phyloP scores from a whole-genome alignment of 2,888 invertebrate genomes.

The Ophion obscuratus region DNA sequence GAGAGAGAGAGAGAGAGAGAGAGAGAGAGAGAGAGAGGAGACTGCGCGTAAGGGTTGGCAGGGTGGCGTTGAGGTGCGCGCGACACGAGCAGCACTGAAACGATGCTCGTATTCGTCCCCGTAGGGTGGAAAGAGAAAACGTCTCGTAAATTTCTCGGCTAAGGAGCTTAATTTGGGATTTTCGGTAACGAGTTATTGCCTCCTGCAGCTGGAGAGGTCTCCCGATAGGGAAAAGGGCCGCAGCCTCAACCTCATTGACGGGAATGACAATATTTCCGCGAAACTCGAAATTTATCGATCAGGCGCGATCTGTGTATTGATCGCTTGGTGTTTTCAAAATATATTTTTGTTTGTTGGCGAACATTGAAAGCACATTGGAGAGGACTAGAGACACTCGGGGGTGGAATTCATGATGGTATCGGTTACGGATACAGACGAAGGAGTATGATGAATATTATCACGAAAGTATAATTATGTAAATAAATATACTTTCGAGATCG shows the following conservation, averaged over 20 bases:
- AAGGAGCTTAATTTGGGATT: slow-evolving; percentile 84
- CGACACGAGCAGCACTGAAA: slow-evolving; percentile 10
- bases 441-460: no score
- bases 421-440: no score
- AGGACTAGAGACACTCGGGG: no score
- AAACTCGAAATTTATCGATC: slow-evolving; percentile 11
- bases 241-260: slow-evolving; percentile 76
- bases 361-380: no score
- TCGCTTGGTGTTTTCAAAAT: background rate
- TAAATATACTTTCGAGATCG: no score
- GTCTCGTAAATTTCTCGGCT: slow-evolving; percentile 83
- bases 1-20: slow-evolving; percentile 64
- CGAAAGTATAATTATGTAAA: no score
- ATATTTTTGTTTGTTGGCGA: no score
- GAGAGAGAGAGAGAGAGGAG: slow-evolving; percentile 25
- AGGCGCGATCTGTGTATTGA: background rate
- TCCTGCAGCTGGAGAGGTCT: slow-evolving; percentile 13
- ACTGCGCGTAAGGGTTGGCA: slow-evolving; percentile 38
- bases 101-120: slow-evolving; percentile 39
- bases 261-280: background rate
- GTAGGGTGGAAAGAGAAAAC: slow-evolving; percentile 66
- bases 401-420: no score
- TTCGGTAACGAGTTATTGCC: slow-evolving; percentile 83
- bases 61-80: slow-evolving; percentile 21
- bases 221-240: background rate